phyloP scores from a whole-genome alignment of 2,888 invertebrate species.

The Encarsia formosa region DNA sequence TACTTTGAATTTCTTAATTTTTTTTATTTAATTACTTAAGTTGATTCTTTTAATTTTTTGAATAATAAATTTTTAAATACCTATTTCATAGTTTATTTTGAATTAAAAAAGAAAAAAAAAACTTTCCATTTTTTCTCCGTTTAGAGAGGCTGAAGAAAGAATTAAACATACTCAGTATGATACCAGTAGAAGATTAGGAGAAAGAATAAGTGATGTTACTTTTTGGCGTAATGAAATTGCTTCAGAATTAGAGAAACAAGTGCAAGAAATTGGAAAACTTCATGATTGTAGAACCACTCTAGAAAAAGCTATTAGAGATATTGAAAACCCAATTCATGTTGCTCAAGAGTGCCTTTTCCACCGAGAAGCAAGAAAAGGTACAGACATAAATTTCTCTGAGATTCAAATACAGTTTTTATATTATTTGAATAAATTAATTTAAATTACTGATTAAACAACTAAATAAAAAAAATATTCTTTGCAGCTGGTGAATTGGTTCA shows the following conservation, averaged over 20 bases:
- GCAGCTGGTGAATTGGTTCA: constrained; percentile 85
- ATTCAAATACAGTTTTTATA: constrained; percentile 1
- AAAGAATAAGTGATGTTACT: constrained; percentile 85
- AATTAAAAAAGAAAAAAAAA: not conserved
- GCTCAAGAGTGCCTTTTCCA: constrained; percentile 92
- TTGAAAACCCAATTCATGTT: constrained; percentile 87
- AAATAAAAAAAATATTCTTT: constrained; percentile 1
- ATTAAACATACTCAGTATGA: constrained; percentile 76
- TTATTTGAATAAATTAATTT: constrained; percentile 1
- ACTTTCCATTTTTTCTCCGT: not conserved
- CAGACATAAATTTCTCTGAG: constrained; percentile 22
- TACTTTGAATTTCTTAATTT: no score
- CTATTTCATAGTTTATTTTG: not conserved
- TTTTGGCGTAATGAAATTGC: constrained; percentile 89
- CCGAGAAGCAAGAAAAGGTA: constrained; percentile 81
- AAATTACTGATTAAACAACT: not conserved
- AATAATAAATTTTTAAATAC: no score
- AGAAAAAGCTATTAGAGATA: constrained; percentile 68
- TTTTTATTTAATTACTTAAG: no score
- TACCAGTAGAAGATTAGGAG: constrained; percentile 81
- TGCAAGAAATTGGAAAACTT: constrained; percentile 72
- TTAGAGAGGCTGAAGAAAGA: constrained; percentile 75
- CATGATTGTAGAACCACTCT: constrained; percentile 69
- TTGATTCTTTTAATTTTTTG: no score
- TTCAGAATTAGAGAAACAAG: constrained; percentile 77